Base-by-base conservation (phyloP, 2,113 vertebrate species). In the Acinonyx jubatus region DNA sequence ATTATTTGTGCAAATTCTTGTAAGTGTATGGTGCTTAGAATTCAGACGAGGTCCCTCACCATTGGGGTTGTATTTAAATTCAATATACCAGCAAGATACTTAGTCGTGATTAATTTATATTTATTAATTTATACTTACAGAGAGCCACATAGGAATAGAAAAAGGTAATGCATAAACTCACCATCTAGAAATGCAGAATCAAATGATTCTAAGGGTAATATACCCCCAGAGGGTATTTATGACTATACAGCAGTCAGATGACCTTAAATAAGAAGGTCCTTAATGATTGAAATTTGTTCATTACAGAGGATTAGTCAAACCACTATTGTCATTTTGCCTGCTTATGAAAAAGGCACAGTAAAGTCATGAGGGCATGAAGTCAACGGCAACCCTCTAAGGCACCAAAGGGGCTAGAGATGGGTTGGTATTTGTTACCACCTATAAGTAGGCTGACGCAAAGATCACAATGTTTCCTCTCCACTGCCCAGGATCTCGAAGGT, bases 321-420 rank as follows among this genome's bases (percentile, higher is more conserved):
- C 19, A 8, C 31, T 71, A 48, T 1, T 55, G 36, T 57, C 27
- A 19, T 89, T 97, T 88, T 57, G 90, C 38, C 41, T 45, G 41
- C 68, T 94, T 91, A 84, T 31, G 52, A 89, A 82, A 76, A 91
- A 81, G 48, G 81, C 38, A 50, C 69, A 61, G 27, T 74, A 23
- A 57, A 52, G 89, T 66, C 89, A 94, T 2, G 19, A 8, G 85
- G 81, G 66, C 61, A 68, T 55, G 57, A 52, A 98, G 99, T 98
- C 98, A 99, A 99, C 98, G 99, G 99, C 97, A 98, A 98, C 98
- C 98, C 98, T 98, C 99, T 97, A 97, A 98, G 98, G 97, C 98
- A 98, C 98, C 98, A 98, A 97, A 98, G 74, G 98, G 98, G 98
- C 98, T 98, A 95, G 94, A 98, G 96, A 98, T 97, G 98, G 98